A percentile compares a stretch with the other conserved stretches of the same genome.
Conservation (phyloP, 1,140 invertebrate species). For the Heliconius himera region DNA sequence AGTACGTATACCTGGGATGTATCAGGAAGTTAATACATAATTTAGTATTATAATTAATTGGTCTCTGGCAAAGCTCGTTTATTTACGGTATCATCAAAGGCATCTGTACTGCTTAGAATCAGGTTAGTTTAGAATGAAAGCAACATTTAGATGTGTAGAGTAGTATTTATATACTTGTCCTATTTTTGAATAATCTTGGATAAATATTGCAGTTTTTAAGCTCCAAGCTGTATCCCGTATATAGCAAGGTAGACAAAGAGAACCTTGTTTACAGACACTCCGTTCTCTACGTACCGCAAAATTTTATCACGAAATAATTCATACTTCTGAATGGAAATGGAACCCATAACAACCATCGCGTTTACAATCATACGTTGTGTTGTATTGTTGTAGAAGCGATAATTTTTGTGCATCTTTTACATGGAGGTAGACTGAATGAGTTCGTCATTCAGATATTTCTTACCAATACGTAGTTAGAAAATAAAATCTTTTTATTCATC, state of each 20-base stretch:
- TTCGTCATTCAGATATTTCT: too few species aligned
- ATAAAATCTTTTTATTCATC: too few species aligned
- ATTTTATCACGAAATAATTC: too few species aligned
- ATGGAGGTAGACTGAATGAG: too few species aligned
- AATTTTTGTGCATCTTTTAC: too few species aligned
- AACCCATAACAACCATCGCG: too few species aligned
- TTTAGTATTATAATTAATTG: slow-evolving; percentile 32
- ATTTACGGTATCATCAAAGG: slow-evolving; percentile 32
- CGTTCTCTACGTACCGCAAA: neutral
- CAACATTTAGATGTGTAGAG: neutral
- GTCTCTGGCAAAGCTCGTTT: slow-evolving; percentile 21
- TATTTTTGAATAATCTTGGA: neutral
- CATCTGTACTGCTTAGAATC: slow-evolving; percentile 12
- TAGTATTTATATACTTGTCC: neutral
- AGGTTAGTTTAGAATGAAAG: slow-evolving; percentile 3
- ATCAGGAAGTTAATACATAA: slow-evolving; percentile 11
- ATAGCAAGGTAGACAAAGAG: too few species aligned
- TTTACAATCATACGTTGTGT: too few species aligned
- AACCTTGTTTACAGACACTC: neutral
- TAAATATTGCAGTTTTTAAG: neutral
- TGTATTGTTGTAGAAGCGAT: too few species aligned
- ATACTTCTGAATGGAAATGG: too few species aligned
- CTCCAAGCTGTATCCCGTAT: too few species aligned
- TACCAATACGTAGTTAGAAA: too few species aligned
- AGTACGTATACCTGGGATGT: neutral